phyloP scores from a whole-genome alignment of 2,888 invertebrate genomes.

The Mystacides longicornis region DNA sequence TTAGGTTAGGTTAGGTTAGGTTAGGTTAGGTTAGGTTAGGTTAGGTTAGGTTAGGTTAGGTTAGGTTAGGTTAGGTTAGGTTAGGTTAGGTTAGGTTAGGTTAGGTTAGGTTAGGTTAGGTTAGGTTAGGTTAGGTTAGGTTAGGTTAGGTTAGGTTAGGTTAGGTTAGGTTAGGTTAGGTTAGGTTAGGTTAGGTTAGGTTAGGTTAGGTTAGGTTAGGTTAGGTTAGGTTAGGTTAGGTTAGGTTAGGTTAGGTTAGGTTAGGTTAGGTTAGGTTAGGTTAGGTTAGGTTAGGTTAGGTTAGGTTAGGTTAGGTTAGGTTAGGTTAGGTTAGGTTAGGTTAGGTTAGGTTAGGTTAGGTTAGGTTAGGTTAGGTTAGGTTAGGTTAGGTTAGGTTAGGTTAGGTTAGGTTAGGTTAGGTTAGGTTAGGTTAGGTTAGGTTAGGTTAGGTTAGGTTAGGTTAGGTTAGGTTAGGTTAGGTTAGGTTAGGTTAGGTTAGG shows the following conservation, averaged over 20 bases:
- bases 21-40: no score
- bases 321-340: conserved; percentile 26
- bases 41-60: no score
- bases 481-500: conserved; percentile 28
- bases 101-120: no score
- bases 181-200: conserved; percentile 27
- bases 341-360: conserved; percentile 24
- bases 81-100: no score
- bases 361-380: conserved; percentile 24
- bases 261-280: conserved; percentile 25
- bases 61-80: no score
- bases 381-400: conserved; percentile 28
- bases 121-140: no score
- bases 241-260: conserved; percentile 25
- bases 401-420: conserved; percentile 22
- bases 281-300: conserved; percentile 24
- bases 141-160: no score
- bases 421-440: conserved; percentile 19
- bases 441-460: conserved; percentile 24
- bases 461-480: conserved; percentile 27
- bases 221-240: conserved; percentile 27
- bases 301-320: conserved; percentile 27
- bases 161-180: no score
- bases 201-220: conserved; percentile 27
- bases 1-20: no score